These are phyloP conservation scores for Carabus problematicus DNA, from an alignment of 2,888 invertebrate species.

Conservation along the genomic window DNA sequence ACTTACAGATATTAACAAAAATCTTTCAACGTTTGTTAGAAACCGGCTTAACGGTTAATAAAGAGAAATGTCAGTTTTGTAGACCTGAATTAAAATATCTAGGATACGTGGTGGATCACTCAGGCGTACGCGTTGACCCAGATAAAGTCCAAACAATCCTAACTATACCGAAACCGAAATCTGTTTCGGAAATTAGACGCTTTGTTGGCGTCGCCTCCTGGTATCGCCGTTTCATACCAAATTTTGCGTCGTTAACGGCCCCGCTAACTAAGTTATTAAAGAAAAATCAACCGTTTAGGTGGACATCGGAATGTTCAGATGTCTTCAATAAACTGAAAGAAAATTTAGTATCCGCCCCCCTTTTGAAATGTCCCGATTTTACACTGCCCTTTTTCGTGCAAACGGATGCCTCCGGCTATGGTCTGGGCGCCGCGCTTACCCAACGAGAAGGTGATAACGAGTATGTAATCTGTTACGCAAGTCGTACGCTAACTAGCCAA, in stretches of 20 bases:
- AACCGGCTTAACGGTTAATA: neutral
- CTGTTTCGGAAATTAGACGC: neutral
- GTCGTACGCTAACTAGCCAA: too few species aligned
- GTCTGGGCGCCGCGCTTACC: too few species aligned
- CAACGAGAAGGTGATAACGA: too few species aligned
- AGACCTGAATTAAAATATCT: neutral
- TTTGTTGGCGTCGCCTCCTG: neutral
- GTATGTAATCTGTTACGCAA: too few species aligned
- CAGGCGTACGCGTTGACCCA: conserved; percentile 44
- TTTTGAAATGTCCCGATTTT: neutral
- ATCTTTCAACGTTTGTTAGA: neutral
- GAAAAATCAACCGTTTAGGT: neutral
- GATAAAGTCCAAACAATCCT: conserved; percentile 36
- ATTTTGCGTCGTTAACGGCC: neutral
- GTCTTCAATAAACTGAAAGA: neutral
- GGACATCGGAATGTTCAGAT: neutral
- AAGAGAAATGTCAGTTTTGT: conserved; percentile 1
- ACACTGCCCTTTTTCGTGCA: neutral
- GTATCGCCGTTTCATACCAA: neutral
- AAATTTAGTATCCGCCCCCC: neutral
- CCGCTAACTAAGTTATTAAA: neutral
- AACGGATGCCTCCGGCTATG: neutral
- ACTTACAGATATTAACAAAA: neutral
- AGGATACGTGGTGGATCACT: conserved; percentile 45
- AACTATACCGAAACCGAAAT: too few species aligned